Percentiles rank a stretch among this genome's conserved stretches.
These are phyloP conservation scores for Rhabdornis inornatus DNA, from an alignment of 2,113 vertebrate genomes.

Conservation along the genomic window DNA sequence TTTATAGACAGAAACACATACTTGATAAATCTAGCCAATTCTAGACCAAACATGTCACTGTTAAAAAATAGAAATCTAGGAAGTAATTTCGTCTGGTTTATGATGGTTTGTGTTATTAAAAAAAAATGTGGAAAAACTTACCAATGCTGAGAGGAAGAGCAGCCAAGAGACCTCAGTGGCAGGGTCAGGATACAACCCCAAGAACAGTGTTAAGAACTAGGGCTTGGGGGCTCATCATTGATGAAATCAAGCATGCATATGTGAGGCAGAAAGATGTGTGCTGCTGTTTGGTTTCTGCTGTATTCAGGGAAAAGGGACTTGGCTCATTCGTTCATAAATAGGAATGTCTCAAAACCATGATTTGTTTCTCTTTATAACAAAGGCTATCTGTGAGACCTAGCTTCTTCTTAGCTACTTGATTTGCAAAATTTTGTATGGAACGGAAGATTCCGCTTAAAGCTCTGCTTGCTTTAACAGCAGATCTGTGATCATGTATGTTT, in stretches of 20 bases:
- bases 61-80: not conserved
- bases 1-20: not conserved
- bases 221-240: not conserved
- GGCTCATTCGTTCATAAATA: not conserved
- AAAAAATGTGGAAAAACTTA: not conserved
- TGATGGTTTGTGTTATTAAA: not conserved
- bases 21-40: not conserved
- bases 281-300: not conserved
- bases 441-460: not conserved
- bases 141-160: not conserved
- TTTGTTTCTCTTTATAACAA: not conserved
- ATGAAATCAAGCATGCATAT: not conserved
- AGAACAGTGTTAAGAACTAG: not conserved
- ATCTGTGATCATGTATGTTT: not conserved
- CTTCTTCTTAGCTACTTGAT: not conserved
- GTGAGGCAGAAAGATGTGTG: not conserved
- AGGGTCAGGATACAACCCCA: accelerated
- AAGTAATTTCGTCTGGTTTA: not conserved
- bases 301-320: not conserved
- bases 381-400: not conserved
- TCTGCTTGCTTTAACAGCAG: not conserved
- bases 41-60: not conserved
- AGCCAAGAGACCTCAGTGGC: not conserved
- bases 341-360: not conserved
- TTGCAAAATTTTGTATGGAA: not conserved